Base-by-base conservation (phyloP, 64 coral and sea anemone genomes). In the Dendronephthya gigantea region DNA sequence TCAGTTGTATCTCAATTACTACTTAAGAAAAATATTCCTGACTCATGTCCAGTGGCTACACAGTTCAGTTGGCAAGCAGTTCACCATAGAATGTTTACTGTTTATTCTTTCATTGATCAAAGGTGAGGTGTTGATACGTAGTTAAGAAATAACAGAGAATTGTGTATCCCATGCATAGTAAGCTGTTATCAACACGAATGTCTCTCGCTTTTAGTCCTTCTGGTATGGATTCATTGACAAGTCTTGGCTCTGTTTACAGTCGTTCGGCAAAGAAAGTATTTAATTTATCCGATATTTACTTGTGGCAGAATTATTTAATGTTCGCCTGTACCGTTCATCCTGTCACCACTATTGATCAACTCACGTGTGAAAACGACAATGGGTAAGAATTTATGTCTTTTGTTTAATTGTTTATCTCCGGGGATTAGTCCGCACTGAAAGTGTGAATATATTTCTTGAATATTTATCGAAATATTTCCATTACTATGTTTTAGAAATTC, bases 41-140 rank as follows among this genome's bases (percentile, higher is more conserved):
- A 84, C 16, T 52, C 88, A 1, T 93, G 92, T 55, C 95, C 89
- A 2, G 89, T 92, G 11, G 95, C 95, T 74, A 37, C 93, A n/a
- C 95, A 98, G 84, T 98, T 87, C n/a, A 90, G 95, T 84, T 98
- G 95, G 95, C 95, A 92, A 2, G 90, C 87, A 30, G 92, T 98
- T 17, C 84, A 91, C 23, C 91, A 89, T 70, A 93, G 95, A 39
- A 86, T 98, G 40, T 40, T 98, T 79, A 93, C 81, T 70, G 95
- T 98, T 5, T 98, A 98, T 36, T 87, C 95, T 0, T 83, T 98
- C 47, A 93, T 98, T 86, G 95, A 98, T 40, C 82, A 92, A 9
- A 89, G 95, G 95, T 98, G 85, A 50, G 76, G 17, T 29, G 0
- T 10, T 23, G 16, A 1, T 82, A 52, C 19, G 10, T 62, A 23